These are phyloP conservation scores for Mastacembelus armatus DNA, from an alignment of 2,797 vertebrate genomes.

Conservation along the genomic window DNA sequence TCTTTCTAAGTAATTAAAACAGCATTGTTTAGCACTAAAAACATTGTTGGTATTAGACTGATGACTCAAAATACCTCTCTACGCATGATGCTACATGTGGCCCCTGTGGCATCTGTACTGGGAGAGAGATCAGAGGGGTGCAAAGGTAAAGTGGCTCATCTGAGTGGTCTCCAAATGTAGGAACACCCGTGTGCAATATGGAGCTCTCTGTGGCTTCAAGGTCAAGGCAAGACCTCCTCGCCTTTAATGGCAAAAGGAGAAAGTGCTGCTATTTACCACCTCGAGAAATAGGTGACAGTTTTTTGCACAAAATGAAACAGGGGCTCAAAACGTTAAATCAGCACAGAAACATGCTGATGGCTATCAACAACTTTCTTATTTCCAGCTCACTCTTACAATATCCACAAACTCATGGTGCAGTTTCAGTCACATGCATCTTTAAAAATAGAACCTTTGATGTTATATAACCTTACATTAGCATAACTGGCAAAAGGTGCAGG, in stretches of 20 bases:
- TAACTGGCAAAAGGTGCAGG: slow-evolving; percentile 52
- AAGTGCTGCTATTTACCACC: slow-evolving; percentile 56
- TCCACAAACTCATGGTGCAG: slow-evolving; percentile 15
- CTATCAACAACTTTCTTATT: slow-evolving; percentile 9
- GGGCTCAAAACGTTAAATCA: slow-evolving; percentile 28
- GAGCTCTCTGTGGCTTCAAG: slow-evolving; percentile 48
- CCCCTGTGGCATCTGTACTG: slow-evolving; percentile 28
- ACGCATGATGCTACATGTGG: slow-evolving; percentile 27
- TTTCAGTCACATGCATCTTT: slow-evolving; percentile 23
- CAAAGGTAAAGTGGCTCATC: slow-evolving; percentile 36
- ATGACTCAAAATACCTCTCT: slow-evolving; percentile 33
- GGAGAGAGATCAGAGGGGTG: slow-evolving; percentile 38
- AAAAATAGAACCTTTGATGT: slow-evolving; percentile 54
- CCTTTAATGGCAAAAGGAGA: slow-evolving; percentile 54
- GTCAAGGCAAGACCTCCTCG: slow-evolving; percentile 60
- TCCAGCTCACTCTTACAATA: background rate
- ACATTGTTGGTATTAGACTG: background rate
- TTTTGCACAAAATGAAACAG: slow-evolving; percentile 43
- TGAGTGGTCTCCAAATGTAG: slow-evolving; percentile 36
- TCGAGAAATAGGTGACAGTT: slow-evolving; percentile 49
- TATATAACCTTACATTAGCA: slow-evolving; percentile 46
- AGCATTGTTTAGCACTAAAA: slow-evolving; percentile 29
- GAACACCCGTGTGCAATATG: slow-evolving; percentile 30
- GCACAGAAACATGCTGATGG: slow-evolving; percentile 27
- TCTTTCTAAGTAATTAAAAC: too few relatives aligned